Conservation (phyloP, 2,797 vertebrate genomes). For the Poecilia velifera region DNA sequence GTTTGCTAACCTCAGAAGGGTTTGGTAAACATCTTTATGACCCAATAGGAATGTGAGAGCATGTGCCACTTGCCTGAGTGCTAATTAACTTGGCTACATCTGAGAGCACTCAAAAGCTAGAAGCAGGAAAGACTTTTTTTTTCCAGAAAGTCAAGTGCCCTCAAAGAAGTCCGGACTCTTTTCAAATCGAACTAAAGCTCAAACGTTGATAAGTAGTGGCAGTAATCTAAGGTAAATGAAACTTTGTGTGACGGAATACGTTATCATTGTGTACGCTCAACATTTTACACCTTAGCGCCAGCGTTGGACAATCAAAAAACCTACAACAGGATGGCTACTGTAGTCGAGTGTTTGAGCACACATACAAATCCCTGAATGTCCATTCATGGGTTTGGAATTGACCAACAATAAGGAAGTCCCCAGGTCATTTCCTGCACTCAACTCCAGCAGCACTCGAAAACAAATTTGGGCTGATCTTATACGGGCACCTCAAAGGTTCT, state of each 20-base stretch:
- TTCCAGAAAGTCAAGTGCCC: constrained; percentile 59
- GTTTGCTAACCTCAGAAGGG: constrained; percentile 64
- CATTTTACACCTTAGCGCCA: constrained; percentile 11
- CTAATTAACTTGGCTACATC: constrained; percentile 80
- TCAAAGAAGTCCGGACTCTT: constrained; percentile 47
- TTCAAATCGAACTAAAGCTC: constrained; percentile 21
- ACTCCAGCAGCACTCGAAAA: constrained; percentile 21
- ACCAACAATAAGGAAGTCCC: constrained; percentile 52
- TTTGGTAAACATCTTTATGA: constrained; percentile 79
- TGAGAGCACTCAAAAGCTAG: constrained; percentile 78
- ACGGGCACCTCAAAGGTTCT: constrained; percentile 13
- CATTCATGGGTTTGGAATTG: constrained; percentile 52
- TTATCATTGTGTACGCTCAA: constrained; percentile 15
- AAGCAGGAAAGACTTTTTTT: constrained; percentile 50
- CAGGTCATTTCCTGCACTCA: constrained; percentile 55
- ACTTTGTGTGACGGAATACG: constrained; percentile 2
- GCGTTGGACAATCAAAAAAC: constrained; percentile 33
- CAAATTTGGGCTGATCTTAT: constrained; percentile 36
- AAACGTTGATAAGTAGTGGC: constrained; percentile 11
- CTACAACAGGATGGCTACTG: constrained; percentile 27
- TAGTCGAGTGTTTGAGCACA: constrained; percentile 36
- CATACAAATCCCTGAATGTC: constrained; percentile 55
- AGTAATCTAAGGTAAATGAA: constrained; percentile 15
- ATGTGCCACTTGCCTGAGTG: constrained; percentile 69
- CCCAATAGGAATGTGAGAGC: constrained; percentile 70